Evolutionary conservation across 2,113 vertebrate genomes (phyloP), one percentile per base, ranked within the genome.

Genomic region (Upupa epops): DNA sequence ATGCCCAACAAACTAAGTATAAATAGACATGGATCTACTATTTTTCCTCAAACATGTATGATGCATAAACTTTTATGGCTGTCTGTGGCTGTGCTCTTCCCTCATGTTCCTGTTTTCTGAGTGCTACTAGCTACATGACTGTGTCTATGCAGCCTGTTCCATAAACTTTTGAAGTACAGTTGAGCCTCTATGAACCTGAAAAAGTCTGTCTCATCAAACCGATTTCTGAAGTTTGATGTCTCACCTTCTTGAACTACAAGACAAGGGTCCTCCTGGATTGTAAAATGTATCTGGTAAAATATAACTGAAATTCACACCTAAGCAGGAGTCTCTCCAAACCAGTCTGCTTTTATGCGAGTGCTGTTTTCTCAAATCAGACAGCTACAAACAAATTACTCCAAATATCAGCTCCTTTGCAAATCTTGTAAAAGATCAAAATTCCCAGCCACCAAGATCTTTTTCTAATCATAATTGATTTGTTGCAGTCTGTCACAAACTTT

Each of bases 271-370:
- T 9, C 24, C 26, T 45, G 26, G 13, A 12, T 3, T 2, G 1
- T 29, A 55, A 42, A 59, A 32, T 8, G 8, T 32, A 42, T 15
- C 40, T 12, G 40, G 1, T 26, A 55, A 42, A 59, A 32, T 8
- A 7, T 31, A 59, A 51, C 40, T 0, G 0, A 9, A n/a, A n/a
- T 25, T 68, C 59, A 28, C 26, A 56, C 40, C 31, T 42, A 25
- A 69, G 32, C 5, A 68, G 20, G 22, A 78, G 17, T 34, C 29
- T 75, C 13, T 69, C 26, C 49, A 76, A 45, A 21, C 8, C 40
- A 49, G 71, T 12, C 24, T 83, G 42, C 1, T 0, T 29, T 59
- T 56, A 51, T 28, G 4, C 0, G 3, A 71, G 66, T 61, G 25
- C 0, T 63, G 6, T 6, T 45, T 68, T 31, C 32, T 45, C 51